Evolutionary conservation across 2,888 invertebrate genomes (phyloP), one percentile per base, ranked within the genome.

Genomic region (Ochropleura plecta): DNA sequence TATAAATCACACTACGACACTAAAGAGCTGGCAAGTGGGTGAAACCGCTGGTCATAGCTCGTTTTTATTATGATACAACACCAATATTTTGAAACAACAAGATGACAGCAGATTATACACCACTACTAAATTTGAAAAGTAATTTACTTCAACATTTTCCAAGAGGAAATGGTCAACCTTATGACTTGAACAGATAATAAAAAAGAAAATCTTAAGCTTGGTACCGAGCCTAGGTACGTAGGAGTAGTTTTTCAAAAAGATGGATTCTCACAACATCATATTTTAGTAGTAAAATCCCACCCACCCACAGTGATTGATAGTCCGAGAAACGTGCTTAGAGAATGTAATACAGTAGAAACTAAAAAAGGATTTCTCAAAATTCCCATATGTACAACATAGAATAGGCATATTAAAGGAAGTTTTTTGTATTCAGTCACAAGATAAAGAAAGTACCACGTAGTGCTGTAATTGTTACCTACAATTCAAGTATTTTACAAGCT

Each of bases 241-340:
- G 30, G 3, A 63, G 55, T 20, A 49, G n/a, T 67, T 59, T 46
- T 51, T 60, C 5, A 3, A 48, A 55, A 57, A 76, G 1, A 63
- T 46, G 7, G 12, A 10, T 46, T 76, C 20, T 20, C 51, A 5
- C 40, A 64, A 64, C 46, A 46, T 59, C 40, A 57, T 76, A 76
- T 64, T 77, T 57, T 40, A 9, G 57, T 57, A 57, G 40, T 40
- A 64, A 71, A 53, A 59, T 59, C n/a, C 18, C 59, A 48, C n/a
- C 18, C 59, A 48, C 72, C 16, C 51, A 42, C 74, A 44, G 30
- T 78, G 77, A 76, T 77, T 72, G 59, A 77, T 77, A 72, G 65
- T 76, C 53, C 4, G 18, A 53, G 30, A 65, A 77, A 77, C 65
- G 72, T 72, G 77, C 49, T n/a, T 60, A 44, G 71, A 72, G 12